Evolutionary conservation across 2,113 vertebrate genomes (phyloP), one percentile per base, ranked within the genome.

Genomic region (Cephalopterus ornatus): DNA sequence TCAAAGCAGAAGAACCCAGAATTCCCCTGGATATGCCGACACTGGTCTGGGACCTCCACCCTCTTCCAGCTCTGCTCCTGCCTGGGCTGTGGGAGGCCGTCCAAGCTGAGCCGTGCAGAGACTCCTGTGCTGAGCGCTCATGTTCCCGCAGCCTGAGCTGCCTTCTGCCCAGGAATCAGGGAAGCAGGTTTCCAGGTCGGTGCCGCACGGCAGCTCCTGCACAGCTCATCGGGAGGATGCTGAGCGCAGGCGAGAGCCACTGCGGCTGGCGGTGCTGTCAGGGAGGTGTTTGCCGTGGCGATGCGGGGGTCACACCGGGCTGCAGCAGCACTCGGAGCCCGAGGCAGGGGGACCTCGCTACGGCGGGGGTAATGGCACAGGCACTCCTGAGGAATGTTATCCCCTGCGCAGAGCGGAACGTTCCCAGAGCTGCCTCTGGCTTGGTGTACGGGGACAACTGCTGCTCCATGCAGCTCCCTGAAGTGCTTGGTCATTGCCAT

Each of bases 1-100:
- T 82, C 75, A 85, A 87, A 97, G 91, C 63, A 95, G 53, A 89
- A 89, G 81, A 82, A 70, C 71, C 39, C 65, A 73, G 80, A 92
- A 91, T 61, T 47, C 70, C 41, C 37, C 37, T 71, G 68, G 33
- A 23, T 17, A 13, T 72, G 15, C 12, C 12, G 41, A 77, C 82
- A 88, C 52, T 8, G 18, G 28, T 17, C 37, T 59, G 79, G 89
- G 56, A 39, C 5, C 28, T 55, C 12, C 21, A 18, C 23, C 37
- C 6, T 27, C 49, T 30, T 28, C 33, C 73, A 26, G 49, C 32
- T 12, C 37, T 27, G 32, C 0, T 1, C 12, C 1, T 2, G 12
- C 35, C 52, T 19, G 5, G 76, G 49, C 58, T 62, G 61, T 8
- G 9, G 11, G 9, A 50, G 56, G 61, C 56, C 5, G 30, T 12